Base-by-base conservation (phyloP, 2,888 invertebrate species). In the Lucinisca nassula region DNA sequence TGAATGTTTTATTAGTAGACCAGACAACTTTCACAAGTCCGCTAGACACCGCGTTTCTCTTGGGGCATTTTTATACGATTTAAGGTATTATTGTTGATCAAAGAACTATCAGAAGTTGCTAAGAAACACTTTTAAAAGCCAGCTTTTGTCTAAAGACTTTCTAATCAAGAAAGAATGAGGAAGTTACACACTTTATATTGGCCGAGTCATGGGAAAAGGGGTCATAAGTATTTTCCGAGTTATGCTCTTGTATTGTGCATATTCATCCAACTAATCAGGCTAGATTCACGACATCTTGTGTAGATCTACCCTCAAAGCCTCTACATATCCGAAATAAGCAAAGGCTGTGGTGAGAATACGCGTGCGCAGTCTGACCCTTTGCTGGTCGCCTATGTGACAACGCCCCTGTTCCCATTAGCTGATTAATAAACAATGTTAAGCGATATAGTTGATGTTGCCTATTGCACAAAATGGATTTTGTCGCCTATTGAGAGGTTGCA, bases 1-100 rank as follows among this genome's bases (percentile, higher is more conserved):
- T 61, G 61, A 61, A 24, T 61, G 61, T 61, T 61, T 61, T 6
- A 61, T n/a, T 61, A 61, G 27, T 61, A 30, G 61, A 61, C 61
- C 30, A 61, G 61, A 61, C 61, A 27, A 27, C n/a, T 61, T 30
- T 61, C 61, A 27, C 61, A 27, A 24, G 1, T 14, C 10, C 17
- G 17, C 4, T 12, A 27, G 61, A 61, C 6, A 12, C 30, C 17
- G 61, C 27, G 61, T 2, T 61, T 61, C 61, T 61, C 61, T 27
- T 4, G 45, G 27, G 30, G 61, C 17, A 6, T 27, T 61, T 24
- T 55, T 61, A 61, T 61, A 61, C n/a, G 61, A 61, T 61, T 61
- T 27, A 6, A 61, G 61, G 61, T n/a, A 61, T 61, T 24, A 14
- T 24, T 6, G 61, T 61, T 27, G 17, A 61, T 61, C 61, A 61